Evolutionary conservation across 2,888 invertebrate genomes (phyloP).

Genomic region (Rhingia campestris): DNA sequence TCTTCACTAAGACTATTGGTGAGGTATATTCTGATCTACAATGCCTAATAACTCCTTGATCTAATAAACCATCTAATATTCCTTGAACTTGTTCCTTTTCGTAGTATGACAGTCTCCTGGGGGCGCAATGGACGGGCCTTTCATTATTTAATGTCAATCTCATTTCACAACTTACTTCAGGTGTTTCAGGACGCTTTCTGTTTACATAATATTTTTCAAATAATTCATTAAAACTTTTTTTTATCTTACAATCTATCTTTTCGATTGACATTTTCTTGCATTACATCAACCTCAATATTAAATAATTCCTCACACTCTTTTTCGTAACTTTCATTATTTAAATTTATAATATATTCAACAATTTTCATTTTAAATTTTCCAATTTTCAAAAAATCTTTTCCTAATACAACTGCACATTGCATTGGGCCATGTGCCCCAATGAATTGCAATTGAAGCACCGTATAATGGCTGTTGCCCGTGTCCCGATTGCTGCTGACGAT

Average conservation of each 20-base stretch:
- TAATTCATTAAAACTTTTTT: too few relatives aligned
- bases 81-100: conserved; percentile 34
- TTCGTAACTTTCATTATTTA: conserved; percentile 11
- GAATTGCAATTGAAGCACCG: conserved; percentile 34
- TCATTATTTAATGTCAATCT: conserved; percentile 31
- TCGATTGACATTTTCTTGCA: too few relatives aligned
- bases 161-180: conserved; percentile 38
- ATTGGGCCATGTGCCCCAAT: conserved; percentile 37
- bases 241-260: too few relatives aligned
- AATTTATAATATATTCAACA: conserved; percentile 11
- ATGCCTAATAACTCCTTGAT: conserved; percentile 26
- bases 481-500: conserved; percentile 1
- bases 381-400: conserved; percentile 11
- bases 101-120: conserved; percentile 23
- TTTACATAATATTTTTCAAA: conserved; percentile 4
- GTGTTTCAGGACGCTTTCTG: conserved; percentile 28
- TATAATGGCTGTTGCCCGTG: background rate
- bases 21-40: conserved; percentile 43
- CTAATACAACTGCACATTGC: conserved; percentile 8
- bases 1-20: conserved; percentile 63
- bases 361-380: conserved; percentile 5
- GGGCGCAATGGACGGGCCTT: conserved; percentile 43
- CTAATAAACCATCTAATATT: conserved; percentile 27
- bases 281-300: too few relatives aligned
- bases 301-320: background rate